These are phyloP conservation scores for Stramonita haemastoma DNA, from an alignment of 2,888 invertebrate genomes.

Conservation along the genomic window DNA sequence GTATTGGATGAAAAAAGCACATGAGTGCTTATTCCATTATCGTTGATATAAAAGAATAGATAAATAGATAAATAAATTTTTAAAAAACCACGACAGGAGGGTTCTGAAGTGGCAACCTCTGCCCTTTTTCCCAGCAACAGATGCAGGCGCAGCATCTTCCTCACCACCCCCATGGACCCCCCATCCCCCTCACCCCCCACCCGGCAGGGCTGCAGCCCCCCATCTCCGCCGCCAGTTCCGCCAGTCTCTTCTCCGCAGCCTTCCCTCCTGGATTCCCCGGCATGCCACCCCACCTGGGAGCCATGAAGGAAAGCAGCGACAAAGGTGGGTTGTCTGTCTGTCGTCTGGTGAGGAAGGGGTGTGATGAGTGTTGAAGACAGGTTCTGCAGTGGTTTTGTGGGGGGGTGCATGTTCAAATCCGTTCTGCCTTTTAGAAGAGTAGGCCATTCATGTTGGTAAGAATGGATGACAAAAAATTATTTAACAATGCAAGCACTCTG, in stretches of 20 bases:
- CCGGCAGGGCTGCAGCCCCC: slow-evolving; percentile 75
- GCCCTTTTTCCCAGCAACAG: slow-evolving; percentile 84
- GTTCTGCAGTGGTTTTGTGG: not conserved
- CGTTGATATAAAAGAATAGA: too few species aligned
- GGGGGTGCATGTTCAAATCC: too few species aligned
- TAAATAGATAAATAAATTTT: too few species aligned
- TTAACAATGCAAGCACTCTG: too few species aligned
- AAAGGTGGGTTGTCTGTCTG: slow-evolving; percentile 22
- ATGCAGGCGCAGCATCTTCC: slow-evolving; percentile 93
- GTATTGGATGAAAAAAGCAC: too few species aligned
- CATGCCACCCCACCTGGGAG: slow-evolving; percentile 36
- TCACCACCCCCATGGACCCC: slow-evolving; percentile 72
- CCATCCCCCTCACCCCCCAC: slow-evolving; percentile 76
- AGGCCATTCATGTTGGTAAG: too few species aligned
- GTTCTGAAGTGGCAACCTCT: slow-evolving; percentile 15
- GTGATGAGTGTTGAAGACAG: too few species aligned
- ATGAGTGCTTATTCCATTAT: too few species aligned
- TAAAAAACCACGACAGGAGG: not conserved
- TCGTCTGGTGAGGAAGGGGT: not conserved
- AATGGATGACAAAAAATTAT: too few species aligned
- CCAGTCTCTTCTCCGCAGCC: slow-evolving; percentile 72
- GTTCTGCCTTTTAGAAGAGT: too few species aligned
- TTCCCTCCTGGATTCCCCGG: slow-evolving; percentile 36
- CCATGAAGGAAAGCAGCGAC: slow-evolving; percentile 37
- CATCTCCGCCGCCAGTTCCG: slow-evolving; percentile 63